Percentiles rank a stretch among this genome's conserved stretches.
Conservation (phyloP, 2,113 vertebrate species). For the Lonchura striata region DNA sequence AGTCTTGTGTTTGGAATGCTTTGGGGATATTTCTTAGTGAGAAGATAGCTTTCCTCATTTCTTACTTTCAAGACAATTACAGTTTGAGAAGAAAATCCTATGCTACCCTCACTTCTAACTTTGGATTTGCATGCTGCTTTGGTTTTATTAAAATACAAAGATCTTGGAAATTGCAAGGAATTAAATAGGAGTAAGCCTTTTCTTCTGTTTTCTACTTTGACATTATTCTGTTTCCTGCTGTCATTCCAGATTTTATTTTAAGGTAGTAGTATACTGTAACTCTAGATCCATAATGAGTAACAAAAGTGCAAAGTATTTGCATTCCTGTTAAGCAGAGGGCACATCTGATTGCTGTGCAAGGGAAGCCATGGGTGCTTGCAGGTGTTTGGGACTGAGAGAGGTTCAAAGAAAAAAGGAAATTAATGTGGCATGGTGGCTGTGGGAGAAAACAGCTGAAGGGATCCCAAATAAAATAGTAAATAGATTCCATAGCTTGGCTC, state of each 20-base stretch:
- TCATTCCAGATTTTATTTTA: not conserved
- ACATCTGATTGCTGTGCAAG: not conserved
- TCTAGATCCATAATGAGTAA: not conserved
- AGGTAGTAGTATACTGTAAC: not conserved
- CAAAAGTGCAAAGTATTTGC: not conserved
- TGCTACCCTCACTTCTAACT: not conserved
- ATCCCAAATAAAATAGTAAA: not conserved
- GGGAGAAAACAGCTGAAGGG: not conserved
- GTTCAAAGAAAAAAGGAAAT: not conserved
- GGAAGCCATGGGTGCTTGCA: not conserved
- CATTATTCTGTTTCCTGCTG: not conserved
- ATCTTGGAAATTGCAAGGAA: not conserved
- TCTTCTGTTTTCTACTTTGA: not conserved
- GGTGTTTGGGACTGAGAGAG: not conserved
- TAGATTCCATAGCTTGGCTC: not conserved
- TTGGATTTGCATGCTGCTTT: not conserved
- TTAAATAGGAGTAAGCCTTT: not conserved
- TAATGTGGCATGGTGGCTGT: not conserved
- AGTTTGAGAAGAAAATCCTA: not conserved
- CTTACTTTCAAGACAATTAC: not conserved
- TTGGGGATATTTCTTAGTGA: not conserved
- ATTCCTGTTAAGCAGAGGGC: not conserved
- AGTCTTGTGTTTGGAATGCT: constrained; percentile 8
- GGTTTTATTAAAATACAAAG: not conserved
- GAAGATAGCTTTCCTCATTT: not conserved